Base-by-base conservation (phyloP, 2,888 invertebrate species). In the Pollenia angustigena region DNA sequence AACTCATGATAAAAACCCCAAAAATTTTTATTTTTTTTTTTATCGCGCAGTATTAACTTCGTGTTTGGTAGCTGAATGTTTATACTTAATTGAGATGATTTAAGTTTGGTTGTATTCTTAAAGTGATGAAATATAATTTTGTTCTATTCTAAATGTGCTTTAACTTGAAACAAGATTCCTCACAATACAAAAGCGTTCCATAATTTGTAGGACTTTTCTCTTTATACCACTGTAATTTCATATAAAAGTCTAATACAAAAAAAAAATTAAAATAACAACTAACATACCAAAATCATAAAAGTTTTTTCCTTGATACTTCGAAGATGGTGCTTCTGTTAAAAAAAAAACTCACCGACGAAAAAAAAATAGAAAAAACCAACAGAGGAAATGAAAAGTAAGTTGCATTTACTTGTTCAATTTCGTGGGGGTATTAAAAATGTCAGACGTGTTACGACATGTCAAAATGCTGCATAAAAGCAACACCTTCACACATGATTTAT, bases 401-500 rank as follows among this genome's bases (percentile, higher is more conserved):
- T 78, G 84, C 79, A 82, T 72, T 78, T 82, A 86, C 87, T 83
- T 80, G 60, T 87, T 85, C 81, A 88, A 90, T 90, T 91, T 91
- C 90, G 90, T 91, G 87, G 80, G 86, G 90, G 91, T 91, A 92
- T 92, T 92, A 92, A 92, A 92, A 91, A 90, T 92, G 92, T 92
- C 91, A 91, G 92, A 87, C 83, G 87, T 83, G 81, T 87, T 85
- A 76, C 87, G 88, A 84, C 82, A 85, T 88, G 85, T 71, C 85
- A 88, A 85, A 91, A 89, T 89, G 89, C 85, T 88, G 85, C 81
- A 88, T 84, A 87, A 89, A 88, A 87, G 88, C 88, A 89, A 92
- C 91, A 92, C 92, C 92, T 92, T 92, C 92, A 90, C 92, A 91
- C 91, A 91, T 92, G 92, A 92, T 91, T 91, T 91, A 91, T 91